These are phyloP conservation scores for Orchesella cincta DNA, from an alignment of 1,140 invertebrate species.

Conservation along the genomic window DNA sequence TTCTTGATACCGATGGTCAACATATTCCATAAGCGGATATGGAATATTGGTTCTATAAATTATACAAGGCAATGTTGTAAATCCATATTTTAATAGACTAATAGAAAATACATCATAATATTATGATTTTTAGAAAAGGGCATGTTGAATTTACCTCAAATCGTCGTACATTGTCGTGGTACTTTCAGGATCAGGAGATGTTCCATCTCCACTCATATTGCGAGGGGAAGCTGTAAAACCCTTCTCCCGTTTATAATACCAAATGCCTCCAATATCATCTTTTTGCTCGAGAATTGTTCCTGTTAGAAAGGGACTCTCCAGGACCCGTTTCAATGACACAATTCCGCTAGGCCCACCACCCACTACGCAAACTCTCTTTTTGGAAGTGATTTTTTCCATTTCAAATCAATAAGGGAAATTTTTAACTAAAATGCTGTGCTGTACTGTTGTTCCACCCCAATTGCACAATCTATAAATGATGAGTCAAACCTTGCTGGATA, in stretches of 20 bases:
- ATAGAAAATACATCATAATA: background rate
- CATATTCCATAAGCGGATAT: background rate
- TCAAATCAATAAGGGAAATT: background rate
- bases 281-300: conserved; percentile 8
- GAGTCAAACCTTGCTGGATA: too few relatives aligned
- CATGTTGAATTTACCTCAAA: background rate
- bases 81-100: background rate
- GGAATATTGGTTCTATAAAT: background rate
- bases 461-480: too few relatives aligned
- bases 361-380: background rate
- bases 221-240: background rate
- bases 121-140: background rate
- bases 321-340: background rate
- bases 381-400: background rate
- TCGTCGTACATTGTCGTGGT: conserved; percentile 8
- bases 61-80: background rate
- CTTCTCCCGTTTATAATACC: background rate
- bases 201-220: background rate
- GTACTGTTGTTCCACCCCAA: too few relatives aligned
- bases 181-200: background rate
- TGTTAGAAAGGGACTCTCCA: background rate
- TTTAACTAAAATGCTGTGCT: conserved; percentile 55
- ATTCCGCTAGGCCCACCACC: background rate
- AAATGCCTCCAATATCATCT: conserved; percentile 5
- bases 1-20: background rate